A percentile compares a stretch with the other conserved stretches of the same genome.
phyloP scores from a whole-genome alignment of 1,140 invertebrate species.

The Druon quercuslanigerum region DNA sequence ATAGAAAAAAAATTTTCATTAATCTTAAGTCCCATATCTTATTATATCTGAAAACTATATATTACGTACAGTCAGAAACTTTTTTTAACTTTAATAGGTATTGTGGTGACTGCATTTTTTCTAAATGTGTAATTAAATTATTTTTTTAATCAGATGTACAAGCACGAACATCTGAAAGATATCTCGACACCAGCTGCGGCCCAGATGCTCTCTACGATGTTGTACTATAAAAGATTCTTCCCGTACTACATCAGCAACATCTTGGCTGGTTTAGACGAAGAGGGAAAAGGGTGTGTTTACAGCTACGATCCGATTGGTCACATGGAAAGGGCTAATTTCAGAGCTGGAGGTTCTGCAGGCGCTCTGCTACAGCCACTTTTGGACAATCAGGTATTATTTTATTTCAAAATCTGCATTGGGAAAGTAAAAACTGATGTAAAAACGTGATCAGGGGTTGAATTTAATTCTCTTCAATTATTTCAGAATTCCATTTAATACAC shows the following conservation, averaged over 20 bases:
- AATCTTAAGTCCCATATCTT: too few relatives aligned
- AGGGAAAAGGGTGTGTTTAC: slow-evolving; percentile 95
- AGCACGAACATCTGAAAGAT: slow-evolving; percentile 94
- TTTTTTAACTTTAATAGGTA: too few relatives aligned
- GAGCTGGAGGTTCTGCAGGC: slow-evolving; percentile 90
- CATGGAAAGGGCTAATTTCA: slow-evolving; percentile 86
- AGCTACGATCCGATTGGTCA: slow-evolving; percentile 98
- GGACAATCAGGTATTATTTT: slow-evolving; percentile 84
- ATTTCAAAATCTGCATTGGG: background rate
- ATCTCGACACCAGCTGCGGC: slow-evolving; percentile 95
- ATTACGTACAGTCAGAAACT: too few relatives aligned
- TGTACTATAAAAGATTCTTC: slow-evolving; percentile 98
- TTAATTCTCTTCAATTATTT: too few relatives aligned
- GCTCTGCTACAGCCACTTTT: slow-evolving; percentile 88
- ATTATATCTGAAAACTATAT: too few relatives aligned
- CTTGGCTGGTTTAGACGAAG: slow-evolving; percentile 89
- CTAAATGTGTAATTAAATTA: slow-evolving; percentile 32
- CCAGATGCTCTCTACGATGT: slow-evolving; percentile 95
- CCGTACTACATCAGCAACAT: slow-evolving; percentile 98
- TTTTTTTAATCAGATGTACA: slow-evolving; percentile 90
- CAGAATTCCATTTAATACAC: too few relatives aligned
- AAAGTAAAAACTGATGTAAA: too few relatives aligned
- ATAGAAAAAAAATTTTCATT: too few relatives aligned
- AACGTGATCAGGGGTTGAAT: too few relatives aligned
- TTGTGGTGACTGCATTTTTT: background rate